phyloP scores from a whole-genome alignment of 2,797 vertebrate genomes.

The Myotis myotis region DNA sequence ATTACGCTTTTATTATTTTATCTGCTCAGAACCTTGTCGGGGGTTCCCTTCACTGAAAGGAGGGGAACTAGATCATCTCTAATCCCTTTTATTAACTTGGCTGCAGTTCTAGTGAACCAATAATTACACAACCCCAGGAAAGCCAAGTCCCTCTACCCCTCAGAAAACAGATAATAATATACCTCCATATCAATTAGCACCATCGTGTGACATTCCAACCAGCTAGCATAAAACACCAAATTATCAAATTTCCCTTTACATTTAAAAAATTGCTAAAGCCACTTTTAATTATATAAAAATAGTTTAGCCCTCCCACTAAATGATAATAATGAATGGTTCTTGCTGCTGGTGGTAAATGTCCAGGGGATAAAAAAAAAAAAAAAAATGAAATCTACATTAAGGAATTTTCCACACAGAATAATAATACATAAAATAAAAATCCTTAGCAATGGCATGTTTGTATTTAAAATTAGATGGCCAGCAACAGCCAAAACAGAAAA shows the following conservation, averaged over 20 bases:
- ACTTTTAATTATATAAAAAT: constrained; percentile 26
- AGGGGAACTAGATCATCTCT: neutral
- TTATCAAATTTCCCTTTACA: neutral
- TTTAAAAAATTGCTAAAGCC: constrained; percentile 32
- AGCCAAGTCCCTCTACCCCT: neutral
- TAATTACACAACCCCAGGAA: neutral
- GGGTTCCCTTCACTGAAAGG: neutral
- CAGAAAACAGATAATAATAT: neutral
- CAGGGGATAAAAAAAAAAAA: neutral
- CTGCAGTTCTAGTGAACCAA: neutral
- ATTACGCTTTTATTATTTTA: no score
- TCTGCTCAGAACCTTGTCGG: neutral
- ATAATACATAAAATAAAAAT: neutral
- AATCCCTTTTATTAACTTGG: neutral
- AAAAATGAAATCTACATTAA: neutral
- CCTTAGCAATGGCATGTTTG: neutral
- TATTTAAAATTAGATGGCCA: constrained; percentile 29
- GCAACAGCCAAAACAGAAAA: neutral
- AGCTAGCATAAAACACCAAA: neutral
- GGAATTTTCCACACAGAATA: constrained; percentile 17
- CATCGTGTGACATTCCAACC: neutral
- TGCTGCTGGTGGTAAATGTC: neutral
- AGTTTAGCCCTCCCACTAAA: neutral
- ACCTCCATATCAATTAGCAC: neutral
- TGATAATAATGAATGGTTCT: neutral